Conservation (phyloP, 1,140 invertebrate genomes). For the Sminthurinus signatus region DNA sequence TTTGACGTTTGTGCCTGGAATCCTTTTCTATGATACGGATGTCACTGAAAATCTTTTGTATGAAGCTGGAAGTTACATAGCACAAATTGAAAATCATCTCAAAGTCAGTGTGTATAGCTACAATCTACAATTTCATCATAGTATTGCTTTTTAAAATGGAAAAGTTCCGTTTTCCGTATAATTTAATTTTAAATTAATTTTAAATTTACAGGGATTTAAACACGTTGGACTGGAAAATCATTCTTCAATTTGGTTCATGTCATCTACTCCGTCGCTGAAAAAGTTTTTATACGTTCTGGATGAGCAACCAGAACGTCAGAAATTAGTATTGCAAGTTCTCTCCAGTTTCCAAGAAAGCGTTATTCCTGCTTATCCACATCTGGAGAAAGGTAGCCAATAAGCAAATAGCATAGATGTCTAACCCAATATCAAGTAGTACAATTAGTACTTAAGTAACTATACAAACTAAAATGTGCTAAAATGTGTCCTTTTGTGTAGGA, state of each 20-base stretch:
- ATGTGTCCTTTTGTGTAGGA: constrained; percentile 52
- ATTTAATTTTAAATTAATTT: not conserved
- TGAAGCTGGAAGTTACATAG: constrained; percentile 62
- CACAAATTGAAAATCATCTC: constrained; percentile 59
- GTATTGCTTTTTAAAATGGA: too few relatives aligned
- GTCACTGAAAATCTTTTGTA: constrained; percentile 56
- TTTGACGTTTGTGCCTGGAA: constrained; percentile 64
- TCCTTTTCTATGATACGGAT: constrained; percentile 56
- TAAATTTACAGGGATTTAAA: constrained; percentile 54
- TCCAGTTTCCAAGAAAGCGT: constrained; percentile 60
- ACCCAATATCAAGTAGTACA: not conserved
- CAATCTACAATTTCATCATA: not conserved
- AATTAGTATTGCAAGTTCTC: constrained; percentile 58
- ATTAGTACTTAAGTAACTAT: too few relatives aligned
- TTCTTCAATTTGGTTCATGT: constrained; percentile 65
- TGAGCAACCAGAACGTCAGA: constrained; percentile 51
- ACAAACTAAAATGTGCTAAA: too few relatives aligned
- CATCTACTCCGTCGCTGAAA: constrained; percentile 57
- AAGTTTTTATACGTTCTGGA: constrained; percentile 63
- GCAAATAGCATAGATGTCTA: not conserved
- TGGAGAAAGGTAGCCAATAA: not conserved
- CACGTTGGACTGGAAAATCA: constrained; percentile 60
- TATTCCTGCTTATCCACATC: constrained; percentile 40
- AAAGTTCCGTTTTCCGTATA: not conserved
- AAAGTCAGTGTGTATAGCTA: constrained; percentile 48